Evolutionary conservation across 2,113 vertebrate species (phyloP), one percentile per base, ranked within the genome.

Genomic region (Burhinus bistriatus): DNA sequence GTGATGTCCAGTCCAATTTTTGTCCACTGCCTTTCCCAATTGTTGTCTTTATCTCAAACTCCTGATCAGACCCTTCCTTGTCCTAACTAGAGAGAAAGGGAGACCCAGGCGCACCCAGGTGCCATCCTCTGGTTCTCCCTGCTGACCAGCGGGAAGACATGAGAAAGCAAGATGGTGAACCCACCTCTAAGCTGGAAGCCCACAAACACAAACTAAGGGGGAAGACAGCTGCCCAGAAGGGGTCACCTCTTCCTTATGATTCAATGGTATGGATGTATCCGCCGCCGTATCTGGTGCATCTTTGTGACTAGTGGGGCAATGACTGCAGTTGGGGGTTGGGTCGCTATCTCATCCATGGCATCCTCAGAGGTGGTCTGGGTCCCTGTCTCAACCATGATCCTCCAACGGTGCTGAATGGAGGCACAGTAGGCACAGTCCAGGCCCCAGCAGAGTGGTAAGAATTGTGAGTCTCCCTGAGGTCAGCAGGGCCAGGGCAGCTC

Each of bases 1-100:
- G 1, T 0, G 5, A 26, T 20, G 16, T 11, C 29, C 32, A 38
- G 26, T 7, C 45, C 23, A 25, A 40, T 18, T 49, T 81, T 57
- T 26, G 34, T 26, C 9, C 7, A 1, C 6, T 23, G 2, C 14
- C 29, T 76, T 25, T 42, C 30, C 12, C 19, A 54, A 0, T 1
- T 47, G 8, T 30, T 59, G 23, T 30, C 25, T 40, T 45, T 36
- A 25, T 44, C 52, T 72, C 9, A 45, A 52, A 42, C 9, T 17
- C 15, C 36, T 36, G 42, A 36, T 8, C 79, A 81, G 40, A 34
- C 12, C 9, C 12, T 77, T 71, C 21, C 12, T 81, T 6, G 11
- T 77, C 38, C 23, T 44, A 75, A 15, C 5, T 22, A 38, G 38
- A 68, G 8, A 36, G 16, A 8, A 57, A 77, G 45, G 23, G 20